Evolutionary conservation across 2,113 vertebrate genomes (phyloP), one percentile per base, ranked within the genome.

Genomic region (Andinoacara biseriatus): DNA sequence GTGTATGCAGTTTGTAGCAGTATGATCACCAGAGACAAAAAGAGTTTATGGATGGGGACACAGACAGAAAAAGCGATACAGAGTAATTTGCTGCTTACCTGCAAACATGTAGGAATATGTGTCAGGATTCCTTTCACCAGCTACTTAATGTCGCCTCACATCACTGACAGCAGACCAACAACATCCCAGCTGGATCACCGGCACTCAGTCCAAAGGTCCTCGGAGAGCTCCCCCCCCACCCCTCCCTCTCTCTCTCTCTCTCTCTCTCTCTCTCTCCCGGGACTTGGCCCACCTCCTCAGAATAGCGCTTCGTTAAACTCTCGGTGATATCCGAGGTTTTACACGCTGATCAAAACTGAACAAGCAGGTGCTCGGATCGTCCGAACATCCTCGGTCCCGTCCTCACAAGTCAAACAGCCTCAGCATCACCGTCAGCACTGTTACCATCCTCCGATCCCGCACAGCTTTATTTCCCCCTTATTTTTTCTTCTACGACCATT

Each of bases 231-330:
- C 7, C 80, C 8, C 59, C 10, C 57, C 10, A 77, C 15, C 63
- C 11, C 74, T 3, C 57, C 26, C 67, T 9, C 76, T 2, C 81
- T 0, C 59, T 54, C 76, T 33, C 49, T 54, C 74, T 57, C 58
- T 59, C 74, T 10, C 46, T n/a, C 72, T 35, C 61, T 15, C 57
- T 78, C 74, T 82, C 87, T 86, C 88, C 6, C 74, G 90, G 90
- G 93, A 93, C 91, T 91, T 90, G 93, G 87, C 87, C 92, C 93
- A 90, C 92, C 91, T 93, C 92, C 93, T 90, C 91, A 92, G 89
- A 94, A 92, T 93, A 94, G 90, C 88, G 85, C 86, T 81, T 83
- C 79, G 86, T 80, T 87, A 81, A 88, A 89, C 90, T 90, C 81
- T 52, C 54, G 49, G 59, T 86, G 82, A 85, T 65, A 56, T 79